Evolutionary conservation across 2,888 invertebrate genomes (phyloP).

Genomic region (Parnassius glacialis): DNA sequence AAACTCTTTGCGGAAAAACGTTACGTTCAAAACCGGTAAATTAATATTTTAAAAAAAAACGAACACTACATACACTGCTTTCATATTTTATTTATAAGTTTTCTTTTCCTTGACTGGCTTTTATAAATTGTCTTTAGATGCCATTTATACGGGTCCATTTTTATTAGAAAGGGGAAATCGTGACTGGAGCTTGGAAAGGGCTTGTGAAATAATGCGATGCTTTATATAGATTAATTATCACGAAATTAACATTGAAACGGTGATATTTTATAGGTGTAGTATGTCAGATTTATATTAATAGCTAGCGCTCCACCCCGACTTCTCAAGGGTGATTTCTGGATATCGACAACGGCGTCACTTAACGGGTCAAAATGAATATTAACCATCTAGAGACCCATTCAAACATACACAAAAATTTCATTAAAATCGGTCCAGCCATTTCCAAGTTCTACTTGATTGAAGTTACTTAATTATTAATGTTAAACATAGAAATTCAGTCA

Average conservation of each 20-base stretch:
- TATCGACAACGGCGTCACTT: too few species aligned
- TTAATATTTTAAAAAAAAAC: constrained; percentile 11
- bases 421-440: too few species aligned
- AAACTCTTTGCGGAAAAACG: constrained; percentile 16
- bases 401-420: too few species aligned
- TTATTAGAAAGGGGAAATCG: constrained; percentile 18
- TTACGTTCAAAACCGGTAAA: constrained; percentile 15
- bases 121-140: constrained; percentile 23
- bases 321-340: too few species aligned
- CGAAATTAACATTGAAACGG: neutral
- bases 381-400: too few species aligned
- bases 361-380: too few species aligned
- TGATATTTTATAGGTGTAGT: neutral
- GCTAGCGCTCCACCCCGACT: neutral
- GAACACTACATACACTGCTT: constrained; percentile 10
- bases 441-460: too few species aligned
- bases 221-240: constrained; percentile 19
- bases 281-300: constrained; percentile 4
- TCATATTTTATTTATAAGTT: constrained; percentile 25
- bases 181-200: constrained; percentile 7
- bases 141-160: constrained; percentile 14
- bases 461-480: too few species aligned
- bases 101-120: constrained; percentile 25
- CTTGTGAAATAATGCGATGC: constrained; percentile 14
- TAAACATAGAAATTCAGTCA: too few species aligned